phyloP scores from a whole-genome alignment of 2,113 vertebrate species.

The Thunnus maccoyii region DNA sequence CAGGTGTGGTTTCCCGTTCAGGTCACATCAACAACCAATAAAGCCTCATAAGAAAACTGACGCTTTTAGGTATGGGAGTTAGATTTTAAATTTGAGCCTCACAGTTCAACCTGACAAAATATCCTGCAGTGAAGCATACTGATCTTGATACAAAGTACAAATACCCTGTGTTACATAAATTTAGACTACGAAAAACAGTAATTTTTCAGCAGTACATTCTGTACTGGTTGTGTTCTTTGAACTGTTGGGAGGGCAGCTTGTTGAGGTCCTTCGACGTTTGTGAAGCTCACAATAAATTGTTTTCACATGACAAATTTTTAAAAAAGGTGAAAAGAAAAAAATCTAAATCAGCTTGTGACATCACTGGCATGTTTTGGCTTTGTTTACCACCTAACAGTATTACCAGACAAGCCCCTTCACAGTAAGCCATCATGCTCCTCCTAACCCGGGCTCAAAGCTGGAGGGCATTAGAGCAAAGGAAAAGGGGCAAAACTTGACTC shows the following conservation, averaged over 20 bases:
- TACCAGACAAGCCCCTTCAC: slow-evolving; percentile 72
- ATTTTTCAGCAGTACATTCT: background rate
- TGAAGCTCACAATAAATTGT: background rate
- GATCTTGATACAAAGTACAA: slow-evolving; percentile 12
- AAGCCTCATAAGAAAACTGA: background rate
- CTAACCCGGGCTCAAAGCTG: slow-evolving; percentile 80
- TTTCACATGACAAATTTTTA: slow-evolving; percentile 11
- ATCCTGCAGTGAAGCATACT: slow-evolving; percentile 3
- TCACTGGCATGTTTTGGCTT: slow-evolving; percentile 43
- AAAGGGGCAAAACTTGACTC: slow-evolving; percentile 95
- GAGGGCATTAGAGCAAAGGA: slow-evolving; percentile 91
- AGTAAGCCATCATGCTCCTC: slow-evolving; percentile 76
- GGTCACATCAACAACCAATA: slow-evolving; percentile 5
- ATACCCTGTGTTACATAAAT: background rate
- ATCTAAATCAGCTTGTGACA: slow-evolving; percentile 16
- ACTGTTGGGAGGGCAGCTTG: background rate
- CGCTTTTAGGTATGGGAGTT: background rate
- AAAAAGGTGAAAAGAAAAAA: slow-evolving; percentile 31
- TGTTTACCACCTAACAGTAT: slow-evolving; percentile 35
- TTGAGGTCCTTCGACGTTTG: slow-evolving; percentile 13
- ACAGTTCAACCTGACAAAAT: background rate
- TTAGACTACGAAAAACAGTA: slow-evolving; percentile 1
- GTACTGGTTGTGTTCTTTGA: slow-evolving; percentile 3
- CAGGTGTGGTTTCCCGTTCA: slow-evolving; percentile 18
- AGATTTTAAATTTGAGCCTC: background rate